Evolutionary conservation across 2,888 invertebrate genomes (phyloP).

Genomic region (Steromphala cineraria): DNA sequence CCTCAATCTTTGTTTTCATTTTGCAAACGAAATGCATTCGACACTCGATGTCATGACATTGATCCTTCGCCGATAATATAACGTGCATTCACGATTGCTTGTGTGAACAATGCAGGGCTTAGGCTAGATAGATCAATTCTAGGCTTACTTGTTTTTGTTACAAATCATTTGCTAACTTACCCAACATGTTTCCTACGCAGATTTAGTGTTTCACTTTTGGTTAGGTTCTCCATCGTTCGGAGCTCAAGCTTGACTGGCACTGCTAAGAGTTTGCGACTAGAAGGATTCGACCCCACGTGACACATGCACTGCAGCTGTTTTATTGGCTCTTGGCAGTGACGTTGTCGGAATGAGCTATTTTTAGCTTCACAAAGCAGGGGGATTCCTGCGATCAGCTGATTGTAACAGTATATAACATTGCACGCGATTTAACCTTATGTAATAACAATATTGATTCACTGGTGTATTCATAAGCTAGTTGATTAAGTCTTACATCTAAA

Average conservation of each 20-base stretch:
- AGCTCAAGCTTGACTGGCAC: background rate
- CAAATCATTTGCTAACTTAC: conserved; percentile 33
- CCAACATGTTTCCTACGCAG: conserved; percentile 51
- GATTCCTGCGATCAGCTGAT: background rate
- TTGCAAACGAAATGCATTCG: too few species aligned
- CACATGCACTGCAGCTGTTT: background rate
- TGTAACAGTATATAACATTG: too few species aligned
- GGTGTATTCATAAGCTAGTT: too few species aligned
- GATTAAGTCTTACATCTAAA: too few species aligned
- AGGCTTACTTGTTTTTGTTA: background rate
- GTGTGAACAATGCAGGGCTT: too few species aligned
- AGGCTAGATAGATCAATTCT: too few species aligned
- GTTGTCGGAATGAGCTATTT: background rate
- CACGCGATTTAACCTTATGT: too few species aligned
- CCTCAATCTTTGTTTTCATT: too few species aligned
- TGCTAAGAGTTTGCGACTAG: background rate
- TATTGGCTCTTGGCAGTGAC: background rate
- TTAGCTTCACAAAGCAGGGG: background rate
- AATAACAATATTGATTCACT: too few species aligned
- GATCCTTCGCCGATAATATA: too few species aligned
- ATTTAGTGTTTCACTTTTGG: conserved; percentile 47
- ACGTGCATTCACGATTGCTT: too few species aligned
- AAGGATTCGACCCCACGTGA: background rate
- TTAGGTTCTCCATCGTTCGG: conserved; percentile 42
- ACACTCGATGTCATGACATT: too few species aligned